These are phyloP conservation scores for Apoda limacodes DNA, from an alignment of 2,888 invertebrate species.

Conservation along the genomic window DNA sequence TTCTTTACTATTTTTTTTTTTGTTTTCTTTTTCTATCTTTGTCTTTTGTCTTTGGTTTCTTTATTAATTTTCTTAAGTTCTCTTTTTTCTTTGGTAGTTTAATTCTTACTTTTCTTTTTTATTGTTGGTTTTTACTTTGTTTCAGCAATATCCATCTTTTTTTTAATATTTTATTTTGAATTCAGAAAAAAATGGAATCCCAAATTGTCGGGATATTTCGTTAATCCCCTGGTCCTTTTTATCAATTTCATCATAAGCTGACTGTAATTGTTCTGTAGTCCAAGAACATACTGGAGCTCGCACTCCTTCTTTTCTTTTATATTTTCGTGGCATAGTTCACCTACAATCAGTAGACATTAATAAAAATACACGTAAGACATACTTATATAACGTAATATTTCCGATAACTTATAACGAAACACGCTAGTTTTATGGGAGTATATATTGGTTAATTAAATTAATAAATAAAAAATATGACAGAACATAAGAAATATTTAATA, in stretches of 20 bases:
- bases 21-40: no score
- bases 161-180: not conserved
- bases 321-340: slow-evolving; percentile 18
- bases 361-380: not conserved
- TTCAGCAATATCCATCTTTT: no score
- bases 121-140: no score
- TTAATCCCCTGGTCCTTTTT: slow-evolving; percentile 20
- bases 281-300: slow-evolving; percentile 20
- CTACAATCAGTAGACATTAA: slow-evolving; percentile 5
- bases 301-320: slow-evolving; percentile 17
- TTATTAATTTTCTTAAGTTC: no score
- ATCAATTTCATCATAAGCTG: slow-evolving; percentile 22
- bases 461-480: slow-evolving; percentile 4
- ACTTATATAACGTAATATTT: no score
- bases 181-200: no score
- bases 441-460: no score
- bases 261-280: slow-evolving; percentile 19
- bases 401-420: no score
- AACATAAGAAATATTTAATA: not conserved
- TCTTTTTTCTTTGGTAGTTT: no score
- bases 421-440: no score
- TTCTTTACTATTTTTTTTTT: no score
- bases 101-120: not conserved
- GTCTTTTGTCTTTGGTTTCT: no score
- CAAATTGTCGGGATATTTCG: slow-evolving; percentile 18